A percentile compares a stretch with the other conserved stretches of the same genome.
Conservation (phyloP, 2,888 invertebrate species). For the Calliopum simillimum region DNA sequence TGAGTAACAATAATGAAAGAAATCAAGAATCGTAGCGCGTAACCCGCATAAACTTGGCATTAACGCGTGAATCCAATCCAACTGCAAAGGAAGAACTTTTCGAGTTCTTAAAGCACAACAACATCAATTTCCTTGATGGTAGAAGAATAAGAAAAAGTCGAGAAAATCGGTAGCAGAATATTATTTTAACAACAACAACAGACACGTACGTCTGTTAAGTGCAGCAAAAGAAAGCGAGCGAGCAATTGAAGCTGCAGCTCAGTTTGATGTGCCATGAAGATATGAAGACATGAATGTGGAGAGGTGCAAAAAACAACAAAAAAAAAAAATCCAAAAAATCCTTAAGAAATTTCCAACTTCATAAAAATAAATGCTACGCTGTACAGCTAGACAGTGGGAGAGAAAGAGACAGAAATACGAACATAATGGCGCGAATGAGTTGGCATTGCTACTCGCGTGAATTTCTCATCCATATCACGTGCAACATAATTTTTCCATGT, state of each 20-base stretch:
- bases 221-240: slow-evolving; percentile 9
- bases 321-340: too few relatives aligned
- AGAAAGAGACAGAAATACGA: too few relatives aligned
- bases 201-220: neutral
- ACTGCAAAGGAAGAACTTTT: too few relatives aligned
- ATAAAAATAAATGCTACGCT: slow-evolving; percentile 25
- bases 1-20: too few relatives aligned
- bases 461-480: slow-evolving; percentile 53
- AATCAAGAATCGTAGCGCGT: too few relatives aligned
- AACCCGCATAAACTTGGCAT: too few relatives aligned
- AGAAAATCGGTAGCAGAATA: neutral
- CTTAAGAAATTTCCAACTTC: slow-evolving; percentile 17
- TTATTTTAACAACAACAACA: slow-evolving; percentile 7
- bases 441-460: neutral
- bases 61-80: too few relatives aligned
- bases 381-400: neutral
- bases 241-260: slow-evolving; percentile 20
- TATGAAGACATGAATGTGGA: neutral
- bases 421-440: too few relatives aligned
- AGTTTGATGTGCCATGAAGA: neutral
- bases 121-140: slow-evolving; percentile 13
- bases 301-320: neutral
- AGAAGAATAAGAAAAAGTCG: neutral
- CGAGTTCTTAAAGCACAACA: neutral
- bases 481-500: slow-evolving; percentile 64